Base-by-base conservation (phyloP, 2,113 vertebrate genomes). In the Amazona vittata region DNA sequence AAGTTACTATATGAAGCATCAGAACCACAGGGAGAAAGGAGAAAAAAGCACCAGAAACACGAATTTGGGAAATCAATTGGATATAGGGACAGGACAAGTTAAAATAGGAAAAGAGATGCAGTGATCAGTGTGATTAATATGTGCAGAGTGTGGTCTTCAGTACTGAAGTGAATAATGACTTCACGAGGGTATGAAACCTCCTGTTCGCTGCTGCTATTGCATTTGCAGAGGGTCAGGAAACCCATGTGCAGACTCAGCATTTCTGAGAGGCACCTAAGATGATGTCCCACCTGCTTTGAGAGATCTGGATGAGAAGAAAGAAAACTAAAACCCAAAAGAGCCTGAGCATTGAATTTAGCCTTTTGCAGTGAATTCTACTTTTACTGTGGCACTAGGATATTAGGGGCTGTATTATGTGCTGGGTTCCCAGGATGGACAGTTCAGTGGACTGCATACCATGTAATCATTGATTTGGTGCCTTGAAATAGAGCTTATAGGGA, bases 401-500 rank as follows among this genome's bases (percentile, higher is more conserved):
- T 67, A 50, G 46, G 33, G 71, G 37, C 73, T 92, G 44, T 75
- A 79, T 89, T 76, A 76, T 43, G 39, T 14, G 8, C 65, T 77
- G 77, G 43, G 33, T 25, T 91, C 81, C 83, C 89, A 83, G 41
- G 70, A 81, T 50, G 57, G 89, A 43, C 62, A 62, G 49, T 79
- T 89, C 83, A 74, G 26, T 63, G 81, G 70, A 57, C 77, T 57
- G 46, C 67, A 69, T 35, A 79, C 28, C 18, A 76, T 37, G 63
- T 74, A 95, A 94, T 94, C 89, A 76, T 83, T 89, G 95, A 95
- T 83, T 91, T 0, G 0, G 26, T 80, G 67, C 74, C 91, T 83
- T 89, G 86, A 95, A 92, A 93, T 13, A 83, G 62, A 91, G 53
- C 41, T 96, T 79, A 85, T 19, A 91, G 60, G 39, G 70, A 95